These are phyloP conservation scores for Pocillopora meandrina DNA, from an alignment of 92 coral and sea anemone species.

Conservation along the genomic window DNA sequence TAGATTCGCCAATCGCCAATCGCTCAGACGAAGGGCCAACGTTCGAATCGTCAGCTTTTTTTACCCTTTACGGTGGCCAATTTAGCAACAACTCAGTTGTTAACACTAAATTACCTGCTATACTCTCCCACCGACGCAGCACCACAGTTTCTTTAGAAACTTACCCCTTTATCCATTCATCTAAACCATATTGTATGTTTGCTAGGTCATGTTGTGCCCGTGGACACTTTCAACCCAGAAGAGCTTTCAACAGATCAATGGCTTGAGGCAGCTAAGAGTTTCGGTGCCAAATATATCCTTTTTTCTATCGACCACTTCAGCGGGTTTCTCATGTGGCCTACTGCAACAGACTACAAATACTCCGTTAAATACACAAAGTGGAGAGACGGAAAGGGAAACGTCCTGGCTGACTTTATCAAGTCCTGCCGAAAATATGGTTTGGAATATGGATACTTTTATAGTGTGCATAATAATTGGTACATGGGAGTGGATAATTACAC, in stretches of 20 bases:
- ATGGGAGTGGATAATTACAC: constrained; percentile 69
- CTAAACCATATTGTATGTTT: not conserved
- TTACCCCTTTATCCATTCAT: not conserved
- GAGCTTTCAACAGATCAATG: constrained; percentile 85
- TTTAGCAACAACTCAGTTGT: too few species aligned
- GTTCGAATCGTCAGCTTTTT: too few species aligned
- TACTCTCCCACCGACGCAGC: too few species aligned
- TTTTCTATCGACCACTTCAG: constrained; percentile 81
- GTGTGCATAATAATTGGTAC: constrained; percentile 83
- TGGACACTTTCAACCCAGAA: constrained; percentile 71
- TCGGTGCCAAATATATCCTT: constrained; percentile 81
- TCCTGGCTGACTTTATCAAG: constrained; percentile 68
- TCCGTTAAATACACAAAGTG: constrained; percentile 74
- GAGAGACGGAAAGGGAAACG: constrained; percentile 74
- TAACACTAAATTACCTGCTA: too few species aligned
- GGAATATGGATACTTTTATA: constrained; percentile 70
- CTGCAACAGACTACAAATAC: constrained; percentile 67
- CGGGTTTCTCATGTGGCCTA: constrained; percentile 88
- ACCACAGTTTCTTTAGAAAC: too few species aligned
- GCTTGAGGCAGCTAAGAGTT: constrained; percentile 74
- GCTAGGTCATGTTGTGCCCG: constrained; percentile 63
- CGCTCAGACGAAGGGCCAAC: too few species aligned
- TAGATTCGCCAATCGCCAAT: too few species aligned
- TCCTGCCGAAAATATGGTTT: constrained; percentile 70
- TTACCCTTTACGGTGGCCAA: too few species aligned